A percentile compares a stretch with the other conserved stretches of the same genome.
These are phyloP conservation scores for Glyphotaelius pellucidus DNA, from an alignment of 2,888 invertebrate genomes.

Conservation along the genomic window DNA sequence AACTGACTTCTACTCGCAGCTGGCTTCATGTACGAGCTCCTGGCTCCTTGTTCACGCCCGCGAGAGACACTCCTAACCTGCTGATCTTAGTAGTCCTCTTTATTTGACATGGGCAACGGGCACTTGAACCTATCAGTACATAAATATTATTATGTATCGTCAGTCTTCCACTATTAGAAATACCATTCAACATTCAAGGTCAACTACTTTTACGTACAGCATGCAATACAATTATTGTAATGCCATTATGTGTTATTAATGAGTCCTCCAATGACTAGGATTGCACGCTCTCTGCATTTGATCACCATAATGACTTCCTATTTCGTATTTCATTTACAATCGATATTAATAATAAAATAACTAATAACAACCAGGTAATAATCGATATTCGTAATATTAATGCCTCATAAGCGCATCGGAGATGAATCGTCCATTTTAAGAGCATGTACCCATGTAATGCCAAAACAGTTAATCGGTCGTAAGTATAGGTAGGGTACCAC, in stretches of 20 bases:
- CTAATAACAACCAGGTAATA: background rate
- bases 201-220: slow-evolving; percentile 28
- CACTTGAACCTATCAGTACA: background rate
- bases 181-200: slow-evolving; percentile 33
- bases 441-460: background rate
- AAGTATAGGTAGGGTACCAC: background rate
- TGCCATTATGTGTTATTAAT: slow-evolving; percentile 36
- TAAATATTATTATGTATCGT: background rate
- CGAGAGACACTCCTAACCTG: background rate
- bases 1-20: background rate
- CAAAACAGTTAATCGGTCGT: background rate
- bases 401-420: background rate
- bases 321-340: background rate
- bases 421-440: background rate
- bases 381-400: background rate
- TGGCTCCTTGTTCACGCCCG: background rate
- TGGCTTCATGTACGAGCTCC: no score
- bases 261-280: background rate
- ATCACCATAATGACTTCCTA: slow-evolving; percentile 7
- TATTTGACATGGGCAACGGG: background rate
- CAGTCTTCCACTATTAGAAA: background rate
- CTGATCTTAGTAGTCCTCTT: no score
- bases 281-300: slow-evolving; percentile 12
- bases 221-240: slow-evolving; percentile 32
- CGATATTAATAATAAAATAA: background rate